phyloP scores from a whole-genome alignment of 2,888 invertebrate species.

The Mythimna lalbum region DNA sequence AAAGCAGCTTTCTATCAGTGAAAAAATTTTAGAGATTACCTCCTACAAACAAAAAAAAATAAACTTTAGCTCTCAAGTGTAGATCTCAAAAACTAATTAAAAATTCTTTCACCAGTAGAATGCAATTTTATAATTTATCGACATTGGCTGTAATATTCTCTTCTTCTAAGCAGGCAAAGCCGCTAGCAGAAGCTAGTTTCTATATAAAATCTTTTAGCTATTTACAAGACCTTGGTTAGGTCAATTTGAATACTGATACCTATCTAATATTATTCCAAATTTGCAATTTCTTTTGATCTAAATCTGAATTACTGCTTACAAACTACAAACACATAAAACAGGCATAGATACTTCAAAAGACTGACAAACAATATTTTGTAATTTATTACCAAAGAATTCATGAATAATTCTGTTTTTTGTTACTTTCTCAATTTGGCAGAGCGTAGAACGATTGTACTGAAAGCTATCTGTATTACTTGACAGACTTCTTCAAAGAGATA shows the following conservation, averaged over 20 bases:
- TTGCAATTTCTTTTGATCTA: neutral
- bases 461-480: conserved; percentile 52
- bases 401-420: conserved; percentile 61
- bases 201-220: neutral
- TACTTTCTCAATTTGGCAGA: conserved; percentile 50
- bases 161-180: too few relatives aligned
- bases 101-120: too few relatives aligned
- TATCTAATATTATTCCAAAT: neutral
- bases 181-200: too few relatives aligned
- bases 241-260: neutral
- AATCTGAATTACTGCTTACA: neutral
- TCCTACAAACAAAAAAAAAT: too few relatives aligned
- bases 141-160: too few relatives aligned
- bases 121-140: too few relatives aligned
- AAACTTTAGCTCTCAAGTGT: too few relatives aligned
- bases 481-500: conserved; percentile 46
- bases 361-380: conserved; percentile 33
- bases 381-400: conserved; percentile 45
- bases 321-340: conserved; percentile 13
- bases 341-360: conserved; percentile 15
- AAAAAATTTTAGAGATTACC: too few relatives aligned
- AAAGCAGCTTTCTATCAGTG: too few relatives aligned
- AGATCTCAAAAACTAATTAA: too few relatives aligned
- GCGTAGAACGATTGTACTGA: conserved; percentile 45
- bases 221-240: neutral